These are phyloP conservation scores for Gymnosoma rotundatum DNA, from an alignment of 2,888 invertebrate species.

Conservation along the genomic window DNA sequence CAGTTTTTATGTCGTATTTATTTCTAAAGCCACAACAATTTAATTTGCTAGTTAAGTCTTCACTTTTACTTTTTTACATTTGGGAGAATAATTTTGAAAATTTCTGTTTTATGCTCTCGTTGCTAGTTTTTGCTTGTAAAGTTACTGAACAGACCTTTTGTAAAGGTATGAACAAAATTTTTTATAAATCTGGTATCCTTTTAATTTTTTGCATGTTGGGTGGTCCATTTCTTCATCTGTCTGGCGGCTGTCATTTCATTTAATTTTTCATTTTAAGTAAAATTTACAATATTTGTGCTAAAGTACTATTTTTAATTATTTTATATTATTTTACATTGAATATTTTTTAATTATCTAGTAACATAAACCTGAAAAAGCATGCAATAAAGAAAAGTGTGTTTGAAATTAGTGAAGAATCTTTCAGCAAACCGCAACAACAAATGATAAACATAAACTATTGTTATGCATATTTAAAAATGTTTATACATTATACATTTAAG, in stretches of 20 bases:
- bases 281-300: conserved; percentile 18
- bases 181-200: conserved; percentile 45
- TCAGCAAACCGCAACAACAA: conserved; percentile 17
- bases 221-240: conserved; percentile 55
- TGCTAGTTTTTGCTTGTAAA: no score
- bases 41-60: no score
- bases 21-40: no score
- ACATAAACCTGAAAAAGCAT: background rate
- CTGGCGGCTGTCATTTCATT: conserved; percentile 45
- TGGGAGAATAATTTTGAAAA: no score
- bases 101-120: no score
- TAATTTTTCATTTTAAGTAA: conserved; percentile 39
- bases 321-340: conserved; percentile 3
- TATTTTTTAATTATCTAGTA: background rate
- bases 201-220: conserved; percentile 39
- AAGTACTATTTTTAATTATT: background rate
- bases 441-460: conserved; percentile 17
- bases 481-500: background rate
- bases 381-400: background rate
- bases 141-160: no score
- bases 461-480: background rate
- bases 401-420: conserved; percentile 3
- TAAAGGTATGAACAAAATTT: no score
- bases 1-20: no score
- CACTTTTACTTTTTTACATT: no score